Evolutionary conservation across 2,113 vertebrate species (phyloP).

Genomic region (Geothlypis trichas): DNA sequence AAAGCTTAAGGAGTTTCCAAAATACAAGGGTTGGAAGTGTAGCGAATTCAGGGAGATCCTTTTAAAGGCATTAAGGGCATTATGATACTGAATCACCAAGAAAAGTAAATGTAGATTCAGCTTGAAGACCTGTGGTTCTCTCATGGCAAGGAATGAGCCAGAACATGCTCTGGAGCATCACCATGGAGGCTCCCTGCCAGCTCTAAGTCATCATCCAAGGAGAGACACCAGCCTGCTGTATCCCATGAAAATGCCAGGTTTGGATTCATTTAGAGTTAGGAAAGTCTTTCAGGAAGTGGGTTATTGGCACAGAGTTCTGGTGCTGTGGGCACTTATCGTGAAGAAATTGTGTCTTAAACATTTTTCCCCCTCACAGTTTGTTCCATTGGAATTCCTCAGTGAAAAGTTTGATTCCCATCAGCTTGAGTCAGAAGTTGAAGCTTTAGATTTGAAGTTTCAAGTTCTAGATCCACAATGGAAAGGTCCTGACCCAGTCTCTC

Average conservation of each 20-base stretch:
- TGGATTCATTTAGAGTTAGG: neutral
- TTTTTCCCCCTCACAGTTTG: neutral
- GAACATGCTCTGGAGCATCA: neutral
- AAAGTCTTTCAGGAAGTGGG: neutral
- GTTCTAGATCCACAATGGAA: neutral
- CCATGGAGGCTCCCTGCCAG: neutral
- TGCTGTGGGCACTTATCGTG: neutral
- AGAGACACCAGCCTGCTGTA: rapidly evolving
- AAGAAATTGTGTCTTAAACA: neutral
- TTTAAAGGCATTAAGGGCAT: neutral
- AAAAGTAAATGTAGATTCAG: neutral
- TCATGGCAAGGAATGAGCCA: neutral
- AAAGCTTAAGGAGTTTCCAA: neutral
- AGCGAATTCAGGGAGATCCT: neutral
- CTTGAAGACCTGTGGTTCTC: neutral
- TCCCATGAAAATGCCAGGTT: neutral
- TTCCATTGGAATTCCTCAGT: neutral
- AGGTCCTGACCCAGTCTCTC: neutral
- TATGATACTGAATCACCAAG: neutral
- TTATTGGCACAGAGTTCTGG: neutral
- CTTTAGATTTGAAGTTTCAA: neutral
- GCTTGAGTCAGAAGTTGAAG: neutral
- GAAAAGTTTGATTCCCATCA: neutral
- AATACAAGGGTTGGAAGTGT: neutral
- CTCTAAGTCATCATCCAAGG: neutral